phyloP scores from a whole-genome alignment of 1,140 invertebrate genomes.

The Harpegnathos saltator region DNA sequence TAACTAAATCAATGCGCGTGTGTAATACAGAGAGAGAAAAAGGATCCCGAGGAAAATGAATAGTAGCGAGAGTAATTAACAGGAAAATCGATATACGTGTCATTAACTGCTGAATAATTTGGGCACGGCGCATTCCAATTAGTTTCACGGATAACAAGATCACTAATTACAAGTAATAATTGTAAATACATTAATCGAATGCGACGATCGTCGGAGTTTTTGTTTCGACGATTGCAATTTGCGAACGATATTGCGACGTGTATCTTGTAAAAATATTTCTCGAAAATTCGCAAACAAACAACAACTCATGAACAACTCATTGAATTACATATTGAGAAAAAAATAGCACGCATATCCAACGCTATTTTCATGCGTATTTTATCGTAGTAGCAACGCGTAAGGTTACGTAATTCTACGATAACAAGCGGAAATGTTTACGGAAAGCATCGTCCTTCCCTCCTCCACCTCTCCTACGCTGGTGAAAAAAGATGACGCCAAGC shows the following conservation, averaged over 20 bases:
- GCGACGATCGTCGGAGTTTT: neutral
- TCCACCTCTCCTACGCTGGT: too few species aligned
- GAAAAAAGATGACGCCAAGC: neutral
- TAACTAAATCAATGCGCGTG: neutral
- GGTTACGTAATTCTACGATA: conserved; percentile 55
- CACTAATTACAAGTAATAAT: neutral
- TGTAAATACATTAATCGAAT: conserved; percentile 10
- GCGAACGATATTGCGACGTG: neutral
- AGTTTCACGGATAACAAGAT: too few species aligned
- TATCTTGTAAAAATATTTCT: neutral
- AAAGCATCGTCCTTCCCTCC: neutral
- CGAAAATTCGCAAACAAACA: neutral
- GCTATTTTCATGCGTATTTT: conserved; percentile 23
- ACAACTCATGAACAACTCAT: conserved; percentile 15
- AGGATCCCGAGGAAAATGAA: too few species aligned
- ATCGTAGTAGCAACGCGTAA: neutral
- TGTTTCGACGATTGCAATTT: neutral
- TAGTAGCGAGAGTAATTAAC: too few species aligned
- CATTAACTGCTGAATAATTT: too few species aligned
- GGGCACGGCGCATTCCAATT: too few species aligned
- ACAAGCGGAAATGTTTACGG: conserved; percentile 31
- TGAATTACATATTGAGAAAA: conserved; percentile 17
- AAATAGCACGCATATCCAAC: conserved; percentile 9
- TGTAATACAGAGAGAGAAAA: too few species aligned
- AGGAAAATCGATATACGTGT: too few species aligned